Conservation (phyloP, 1,140 invertebrate species). For the Matsumurasca onukii region DNA sequence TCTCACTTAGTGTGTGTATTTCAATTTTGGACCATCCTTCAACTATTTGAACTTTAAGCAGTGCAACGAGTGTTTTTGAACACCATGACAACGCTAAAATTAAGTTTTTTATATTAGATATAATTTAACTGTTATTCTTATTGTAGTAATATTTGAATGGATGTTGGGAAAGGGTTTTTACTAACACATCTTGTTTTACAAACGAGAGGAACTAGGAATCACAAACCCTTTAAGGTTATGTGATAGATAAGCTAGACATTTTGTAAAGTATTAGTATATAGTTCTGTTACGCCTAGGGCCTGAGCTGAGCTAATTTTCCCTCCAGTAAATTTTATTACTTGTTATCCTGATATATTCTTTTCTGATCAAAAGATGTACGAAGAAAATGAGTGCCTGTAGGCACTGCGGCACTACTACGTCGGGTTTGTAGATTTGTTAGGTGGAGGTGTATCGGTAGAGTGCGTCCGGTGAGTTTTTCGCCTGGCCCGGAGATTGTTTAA, state of each 20-base stretch:
- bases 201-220: conserved; percentile 10
- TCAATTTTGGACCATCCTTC: no score
- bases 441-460: not conserved
- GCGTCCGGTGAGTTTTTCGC: no score
- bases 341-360: not conserved
- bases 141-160: conserved; percentile 31
- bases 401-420: no score
- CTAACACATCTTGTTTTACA: conserved; percentile 29
- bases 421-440: no score
- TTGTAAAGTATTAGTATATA: conserved; percentile 29
- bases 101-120: conserved; percentile 25
- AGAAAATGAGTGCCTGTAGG: no score
- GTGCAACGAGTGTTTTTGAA: conserved; percentile 28
- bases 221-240: not conserved
- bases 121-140: conserved; percentile 30
- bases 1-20: not conserved
- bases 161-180: conserved; percentile 30
- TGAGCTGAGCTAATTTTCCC: conserved; percentile 29
- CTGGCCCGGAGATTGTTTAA: not conserved
- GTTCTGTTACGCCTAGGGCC: conserved; percentile 6
- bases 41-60: not conserved
- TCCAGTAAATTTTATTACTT: conserved; percentile 12
- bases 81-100: conserved; percentile 30
- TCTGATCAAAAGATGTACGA: not conserved
- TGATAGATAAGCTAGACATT: conserved; percentile 13